Evolutionary conservation across 2,113 vertebrate species (phyloP), one percentile per base, ranked within the genome.

Genomic region (Brachyhypopomus gauderio): DNA sequence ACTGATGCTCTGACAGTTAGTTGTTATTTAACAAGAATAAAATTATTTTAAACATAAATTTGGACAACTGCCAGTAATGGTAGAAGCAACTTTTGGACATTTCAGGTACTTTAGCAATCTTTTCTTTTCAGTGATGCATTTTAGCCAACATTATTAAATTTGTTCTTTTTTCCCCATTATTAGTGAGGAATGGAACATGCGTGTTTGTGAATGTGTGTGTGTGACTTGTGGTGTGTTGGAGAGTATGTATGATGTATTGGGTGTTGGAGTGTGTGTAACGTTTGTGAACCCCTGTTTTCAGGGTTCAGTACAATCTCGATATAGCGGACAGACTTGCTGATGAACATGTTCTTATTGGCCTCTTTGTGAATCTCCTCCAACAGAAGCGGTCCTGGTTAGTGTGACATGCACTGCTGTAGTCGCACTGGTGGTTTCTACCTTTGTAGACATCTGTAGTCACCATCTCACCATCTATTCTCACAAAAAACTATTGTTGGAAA

Each of bases 321-420:
- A 96, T 99, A 92, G 98, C 97, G 85, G 95, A 99, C 95, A 98
- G 97, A 93, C 95, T 99, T 88, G 95, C 96, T 78, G 98, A 99
- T 91, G 98, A 99, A 96, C 98, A 99, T 93, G 94, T 96, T 88
- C 96, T 99, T 91, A 98, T 99, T 90, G 96, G 95, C 89, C 87
- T 98, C 83, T 99, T 98, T 96, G 96, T 97, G 95, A 97, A 94
- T 92, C 94, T 97, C 86, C 97, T 99, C 22, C 96, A 95, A 95
- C 96, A 94, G 95, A 95, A 89, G 91, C 95, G 94, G 83, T 83
- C 94, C 95, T 94, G 97, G 98, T 99, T 95, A 99, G 97, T 99
- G 90, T 92, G 95, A 88, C 90, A 93, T 92, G 87, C 86, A 90
- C 87, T 89, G 79, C 83, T 83, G 85, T 78, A 82, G 84, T 74